Evolutionary conservation across 2,888 invertebrate species (phyloP).

Genomic region (Protophormia terraenovae): DNA sequence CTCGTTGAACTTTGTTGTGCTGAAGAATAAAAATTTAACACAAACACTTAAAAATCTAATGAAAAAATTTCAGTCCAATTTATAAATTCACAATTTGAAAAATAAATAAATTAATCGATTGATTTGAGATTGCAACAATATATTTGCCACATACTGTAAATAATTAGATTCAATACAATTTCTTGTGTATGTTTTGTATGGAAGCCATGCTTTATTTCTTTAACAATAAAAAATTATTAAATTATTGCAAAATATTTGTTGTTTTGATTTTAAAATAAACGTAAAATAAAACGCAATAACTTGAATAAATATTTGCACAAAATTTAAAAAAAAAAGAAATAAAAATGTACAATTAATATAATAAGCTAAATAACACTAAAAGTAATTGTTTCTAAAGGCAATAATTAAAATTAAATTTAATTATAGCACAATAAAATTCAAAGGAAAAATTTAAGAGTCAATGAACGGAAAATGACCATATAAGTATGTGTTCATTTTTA

Average conservation of each 20-base stretch:
- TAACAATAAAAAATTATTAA: background rate
- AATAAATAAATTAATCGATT: conserved; percentile 12
- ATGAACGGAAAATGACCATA: background rate
- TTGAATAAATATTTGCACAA: conserved; percentile 10
- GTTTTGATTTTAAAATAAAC: conserved; percentile 1
- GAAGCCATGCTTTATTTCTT: background rate
- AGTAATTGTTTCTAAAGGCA: background rate
- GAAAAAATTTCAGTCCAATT: background rate
- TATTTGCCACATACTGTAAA: background rate
- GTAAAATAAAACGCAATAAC: conserved; percentile 16
- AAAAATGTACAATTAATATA: too few relatives aligned
- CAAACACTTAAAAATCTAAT: background rate
- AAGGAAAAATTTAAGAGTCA: background rate
- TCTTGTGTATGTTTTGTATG: background rate
- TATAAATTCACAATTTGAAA: background rate
- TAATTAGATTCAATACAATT: background rate
- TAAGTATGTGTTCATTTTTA: too few relatives aligned
- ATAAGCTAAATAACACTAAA: background rate
- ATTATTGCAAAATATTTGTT: conserved; percentile 37
- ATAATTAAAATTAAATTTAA: background rate
- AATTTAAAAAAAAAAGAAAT: too few relatives aligned
- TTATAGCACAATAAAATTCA: background rate
- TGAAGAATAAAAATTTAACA: background rate
- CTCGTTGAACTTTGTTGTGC: conserved; percentile 36
- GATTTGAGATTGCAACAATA: conserved; percentile 4